Base-by-base conservation (phyloP, 2,888 invertebrate species). In the Bombyx huttoni region DNA sequence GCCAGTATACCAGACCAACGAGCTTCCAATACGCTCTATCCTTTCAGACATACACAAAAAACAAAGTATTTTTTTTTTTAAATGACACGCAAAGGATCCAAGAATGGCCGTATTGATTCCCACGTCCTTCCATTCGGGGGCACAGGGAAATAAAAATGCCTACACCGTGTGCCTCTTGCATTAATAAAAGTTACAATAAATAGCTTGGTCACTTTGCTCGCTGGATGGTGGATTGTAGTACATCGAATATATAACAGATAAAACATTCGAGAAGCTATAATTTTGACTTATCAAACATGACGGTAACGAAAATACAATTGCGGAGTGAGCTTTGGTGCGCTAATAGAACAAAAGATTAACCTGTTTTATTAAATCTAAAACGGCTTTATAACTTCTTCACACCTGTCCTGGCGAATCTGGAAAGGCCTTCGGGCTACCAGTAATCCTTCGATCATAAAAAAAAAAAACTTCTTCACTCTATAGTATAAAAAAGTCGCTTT, bases 141-240 rank as follows among this genome's bases (percentile, higher is more conserved):
- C 79, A 60, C 61, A 64, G 69, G 61, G 69, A 75, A 73, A 82
- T 79, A 80, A 79, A 82, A 83, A 82, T 80, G 77, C 82, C 80
- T 76, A 73, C 68, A 70, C 58, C 58, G 61, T 64, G 63, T 68
- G 69, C 75, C 68, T 65, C 65, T 66, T 63, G 73, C 77, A 77
- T 80, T 82, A 79, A 82, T 84, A 84, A 81, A 81, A 82, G 76
- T 77, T 70, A 79, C 75, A 78, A 78, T 82, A 83, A 78, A 74
- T 66, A 73, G 78, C 72, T 72, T 71, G 80, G 77, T 75, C 75
- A 75, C 75, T 72, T 73, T 24, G 24, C 60, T 75, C 75, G 73
- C 68, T 77, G 81, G 81, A 78, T 81, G 73, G 71, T 78, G 78
- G 71, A 72, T 75, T 66, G 70, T 45, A 13, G 45, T 33, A 52